Conservation (phyloP, 2,797 vertebrate genomes). For the Acomys russatus region DNA sequence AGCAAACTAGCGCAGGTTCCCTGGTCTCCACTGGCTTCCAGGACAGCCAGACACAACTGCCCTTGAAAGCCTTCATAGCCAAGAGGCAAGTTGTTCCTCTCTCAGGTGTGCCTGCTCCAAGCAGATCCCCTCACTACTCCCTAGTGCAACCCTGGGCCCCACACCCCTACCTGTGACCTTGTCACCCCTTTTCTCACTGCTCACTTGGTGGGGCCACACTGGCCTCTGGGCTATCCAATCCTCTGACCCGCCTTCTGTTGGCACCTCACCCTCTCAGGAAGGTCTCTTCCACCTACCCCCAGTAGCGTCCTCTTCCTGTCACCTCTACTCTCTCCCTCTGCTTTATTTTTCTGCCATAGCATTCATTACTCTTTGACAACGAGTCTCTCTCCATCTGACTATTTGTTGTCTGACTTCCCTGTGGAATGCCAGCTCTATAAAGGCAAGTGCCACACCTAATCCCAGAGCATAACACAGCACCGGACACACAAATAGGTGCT, state of each 20-base stretch:
- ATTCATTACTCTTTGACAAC: background rate
- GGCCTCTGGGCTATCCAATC: background rate
- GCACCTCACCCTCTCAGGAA: background rate
- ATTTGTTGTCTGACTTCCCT: conserved; percentile 53
- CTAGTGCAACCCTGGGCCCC: background rate
- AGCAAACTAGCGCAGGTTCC: background rate
- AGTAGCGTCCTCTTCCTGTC: background rate
- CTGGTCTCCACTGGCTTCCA: background rate
- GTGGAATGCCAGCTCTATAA: conserved; percentile 50
- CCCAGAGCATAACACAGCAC: conserved; percentile 40
- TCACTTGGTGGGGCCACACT: background rate
- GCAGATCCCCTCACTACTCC: background rate
- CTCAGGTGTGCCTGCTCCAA: background rate
- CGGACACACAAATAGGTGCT: conserved; percentile 64
- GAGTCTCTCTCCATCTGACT: background rate
- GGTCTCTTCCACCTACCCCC: background rate
- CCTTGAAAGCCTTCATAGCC: background rate
- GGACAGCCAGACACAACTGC: background rate
- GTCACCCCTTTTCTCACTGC: background rate
- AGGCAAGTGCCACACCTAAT: conserved; percentile 53
- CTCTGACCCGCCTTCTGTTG: background rate
- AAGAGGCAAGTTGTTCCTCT: background rate
- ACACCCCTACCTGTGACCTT: background rate
- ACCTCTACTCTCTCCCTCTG: background rate
- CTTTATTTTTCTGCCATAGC: background rate